Percentiles rank a stretch among this genome's conserved stretches.
These are phyloP conservation scores for Achlya flavicornis DNA, from an alignment of 2,888 invertebrate genomes.

Conservation along the genomic window DNA sequence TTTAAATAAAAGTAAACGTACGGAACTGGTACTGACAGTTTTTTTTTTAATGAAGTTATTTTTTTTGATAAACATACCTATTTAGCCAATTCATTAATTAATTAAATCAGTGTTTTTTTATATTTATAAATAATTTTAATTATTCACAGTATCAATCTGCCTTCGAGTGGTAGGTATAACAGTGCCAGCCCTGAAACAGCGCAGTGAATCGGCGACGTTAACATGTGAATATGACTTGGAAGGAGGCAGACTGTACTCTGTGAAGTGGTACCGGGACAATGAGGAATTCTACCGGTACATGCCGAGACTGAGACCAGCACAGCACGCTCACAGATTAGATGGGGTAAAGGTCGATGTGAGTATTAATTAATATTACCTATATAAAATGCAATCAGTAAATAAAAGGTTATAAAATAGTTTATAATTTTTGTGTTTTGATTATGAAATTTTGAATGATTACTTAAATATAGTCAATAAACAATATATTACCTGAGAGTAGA, in stretches of 20 bases:
- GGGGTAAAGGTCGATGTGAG: slow-evolving; percentile 86
- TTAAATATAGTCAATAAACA: no score
- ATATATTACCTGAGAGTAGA: no score
- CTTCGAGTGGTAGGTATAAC: slow-evolving; percentile 79
- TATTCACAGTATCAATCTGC: slow-evolving; percentile 60
- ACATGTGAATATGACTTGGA: slow-evolving; percentile 85
- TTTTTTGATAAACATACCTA: no score
- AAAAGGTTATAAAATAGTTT: no score
- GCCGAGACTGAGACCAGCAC: slow-evolving; percentile 85
- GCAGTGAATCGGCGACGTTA: slow-evolving; percentile 82
- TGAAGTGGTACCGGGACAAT: slow-evolving; percentile 87
- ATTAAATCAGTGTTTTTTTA: not conserved
- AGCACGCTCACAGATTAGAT: slow-evolving; percentile 85
- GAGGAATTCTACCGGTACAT: slow-evolving; percentile 87
- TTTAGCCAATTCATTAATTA: not conserved
- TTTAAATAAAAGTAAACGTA: no score
- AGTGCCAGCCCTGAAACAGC: slow-evolving; percentile 82
- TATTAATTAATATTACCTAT: slow-evolving; percentile 25
- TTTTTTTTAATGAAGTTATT: not conserved
- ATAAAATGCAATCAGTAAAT: no score
- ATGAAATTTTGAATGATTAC: no score
- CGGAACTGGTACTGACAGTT: no score
- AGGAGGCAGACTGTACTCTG: slow-evolving; percentile 85
- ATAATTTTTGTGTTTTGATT: no score
- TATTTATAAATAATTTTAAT: not conserved